Base-by-base conservation (phyloP, 37 sponge, comb jelly and placozoan genomes). In the Diacarnus erythraeanus region DNA sequence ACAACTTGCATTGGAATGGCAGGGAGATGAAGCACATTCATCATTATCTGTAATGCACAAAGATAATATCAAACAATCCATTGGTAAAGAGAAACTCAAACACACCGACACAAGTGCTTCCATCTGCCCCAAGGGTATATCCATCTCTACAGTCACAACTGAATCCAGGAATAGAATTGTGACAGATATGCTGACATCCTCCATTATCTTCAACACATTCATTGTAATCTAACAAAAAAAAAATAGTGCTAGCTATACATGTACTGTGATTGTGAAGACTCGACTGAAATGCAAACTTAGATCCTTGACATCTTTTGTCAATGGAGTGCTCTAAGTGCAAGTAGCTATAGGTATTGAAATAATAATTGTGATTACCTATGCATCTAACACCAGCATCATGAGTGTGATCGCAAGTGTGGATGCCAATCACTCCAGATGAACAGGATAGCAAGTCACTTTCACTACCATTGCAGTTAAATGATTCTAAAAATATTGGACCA, bases 321-420 rank as follows among this genome's bases (percentile, higher is more conserved):
- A n/a, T n/a, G n/a, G n/a, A n/a, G n/a, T n/a, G n/a, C n/a, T n/a
- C n/a, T n/a, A n/a, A n/a, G n/a, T n/a, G n/a, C n/a, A n/a, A n/a
- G n/a, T n/a, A n/a, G n/a, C n/a, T n/a, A n/a, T n/a, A n/a, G n/a
- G n/a, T n/a, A n/a, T n/a, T n/a, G n/a, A n/a, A n/a, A n/a, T n/a
- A n/a, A n/a, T n/a, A n/a, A n/a, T n/a, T n/a, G n/a, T 37, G n/a
- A 76, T 43, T 31, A 79, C 80, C 80, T 37, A 22, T 33, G 57
- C 80, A 79, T 4, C 38, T 67, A 22, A 79, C 57, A n/a, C 57
- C 69, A 27, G 38, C 80, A 54, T 79, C 80, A 25, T 69, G 69
- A 6, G 80, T 54, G 34, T 79, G 80, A 35, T 42, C 56, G 34
- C 80, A 79, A 0, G 42, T 63, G 43, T 61, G 64, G 5, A 64